Base-by-base conservation (phyloP, 2,888 invertebrate genomes). In the Standfussiana lucernea region DNA sequence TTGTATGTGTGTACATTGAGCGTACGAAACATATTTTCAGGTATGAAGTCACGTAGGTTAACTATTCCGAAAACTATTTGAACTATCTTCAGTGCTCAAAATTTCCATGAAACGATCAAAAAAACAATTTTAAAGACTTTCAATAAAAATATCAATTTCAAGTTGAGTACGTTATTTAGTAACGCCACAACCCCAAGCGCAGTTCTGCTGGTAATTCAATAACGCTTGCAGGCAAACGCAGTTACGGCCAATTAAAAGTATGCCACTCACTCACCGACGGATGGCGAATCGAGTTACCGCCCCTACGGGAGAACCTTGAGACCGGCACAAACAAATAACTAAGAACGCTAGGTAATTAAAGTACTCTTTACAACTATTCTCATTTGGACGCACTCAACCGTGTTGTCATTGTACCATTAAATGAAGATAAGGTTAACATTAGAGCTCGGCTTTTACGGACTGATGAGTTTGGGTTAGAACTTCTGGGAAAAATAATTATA, bases 221-320 rank as follows among this genome's bases (percentile, higher is more conserved):
- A 96, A 95, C 93, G 95, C 94, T 95, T 94, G 95, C 95, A 95
- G 94, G 94, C 92, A 94, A 95, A 96, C 94, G 94, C 93, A 95
- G 96, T 96, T 96, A 96, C 93, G 92, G 95, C 93, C 96, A 96
- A 96, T 96, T 96, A 96, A 96, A 96, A 96, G 96, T 96, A 94
- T 95, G 94, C 95, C 93, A 93, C 93, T 95, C 95, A 93, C 94
- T 92, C 93, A 92, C 93, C 93, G 94, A 93, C 90, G 92, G 91
- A 89, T 90, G 86, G 91, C 89, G 93, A 95, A 95, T 95, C 92
- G 92, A 95, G 94, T 95, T 96, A 95, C 93, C 88, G 90, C 88
- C 90, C 89, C 90, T 89, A 85, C 89, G 90, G 91, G 92, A 91
- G 91, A 92, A 88, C 92, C 93, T 94, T 93, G 93, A 94, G 93